phyloP scores from a whole-genome alignment of 2,797 vertebrate species.

The Adrianichthys oophorus region DNA sequence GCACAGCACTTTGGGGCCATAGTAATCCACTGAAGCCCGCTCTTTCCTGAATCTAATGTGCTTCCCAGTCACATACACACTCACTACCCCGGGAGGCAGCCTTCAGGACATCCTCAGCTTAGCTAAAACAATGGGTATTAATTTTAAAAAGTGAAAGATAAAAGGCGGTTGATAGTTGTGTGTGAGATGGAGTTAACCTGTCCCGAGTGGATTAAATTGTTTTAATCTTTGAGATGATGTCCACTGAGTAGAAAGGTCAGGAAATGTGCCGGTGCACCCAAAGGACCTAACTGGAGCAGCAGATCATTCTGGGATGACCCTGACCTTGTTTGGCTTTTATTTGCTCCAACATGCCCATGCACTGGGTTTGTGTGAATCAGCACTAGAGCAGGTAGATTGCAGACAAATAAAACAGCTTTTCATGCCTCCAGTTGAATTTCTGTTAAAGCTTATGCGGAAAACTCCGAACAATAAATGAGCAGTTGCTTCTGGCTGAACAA shows the following conservation, averaged over 20 bases:
- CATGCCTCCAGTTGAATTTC: no score
- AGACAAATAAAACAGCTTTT: no score
- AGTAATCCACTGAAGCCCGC: constrained; percentile 76
- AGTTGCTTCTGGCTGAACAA: no score
- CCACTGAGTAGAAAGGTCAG: constrained; percentile 48
- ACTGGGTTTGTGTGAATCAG: not conserved
- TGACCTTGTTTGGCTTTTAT: constrained; percentile 1
- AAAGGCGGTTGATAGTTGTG: constrained; percentile 34
- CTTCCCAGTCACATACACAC: constrained; percentile 27
- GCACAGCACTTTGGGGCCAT: constrained; percentile 71
- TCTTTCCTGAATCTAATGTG: constrained; percentile 55
- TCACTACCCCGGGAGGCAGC: constrained; percentile 51
- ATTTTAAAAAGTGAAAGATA: constrained; percentile 64
- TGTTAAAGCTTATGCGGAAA: no score
- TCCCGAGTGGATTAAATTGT: constrained; percentile 54
- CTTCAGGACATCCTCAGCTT: constrained; percentile 63
- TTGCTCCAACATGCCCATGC: not conserved
- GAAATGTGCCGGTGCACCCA: constrained; percentile 27
- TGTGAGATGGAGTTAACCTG: constrained; percentile 35
- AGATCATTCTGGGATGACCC: constrained; percentile 29
- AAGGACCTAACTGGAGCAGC: constrained; percentile 38
- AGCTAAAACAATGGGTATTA: constrained; percentile 68
- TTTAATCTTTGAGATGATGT: constrained; percentile 68
- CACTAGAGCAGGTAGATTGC: no score
- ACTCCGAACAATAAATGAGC: no score